phyloP scores from a whole-genome alignment of 2,888 invertebrate genomes.

The Athalia rosae region DNA sequence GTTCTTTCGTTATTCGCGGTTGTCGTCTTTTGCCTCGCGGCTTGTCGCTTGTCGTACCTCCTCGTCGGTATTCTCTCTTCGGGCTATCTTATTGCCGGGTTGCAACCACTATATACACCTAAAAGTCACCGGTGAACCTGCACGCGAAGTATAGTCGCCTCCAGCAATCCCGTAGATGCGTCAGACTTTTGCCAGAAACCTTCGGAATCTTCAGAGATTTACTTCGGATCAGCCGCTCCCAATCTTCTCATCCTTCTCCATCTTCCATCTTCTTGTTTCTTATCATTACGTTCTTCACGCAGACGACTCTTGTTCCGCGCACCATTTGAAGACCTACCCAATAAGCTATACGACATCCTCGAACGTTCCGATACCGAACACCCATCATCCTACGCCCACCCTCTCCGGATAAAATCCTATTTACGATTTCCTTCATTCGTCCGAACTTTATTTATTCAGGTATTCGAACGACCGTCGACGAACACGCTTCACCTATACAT shows the following conservation, averaged over 20 bases:
- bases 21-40: constrained; percentile 7
- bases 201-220: background rate
- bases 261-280: background rate
- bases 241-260: background rate
- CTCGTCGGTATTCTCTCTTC: background rate
- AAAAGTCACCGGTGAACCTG: constrained; percentile 14
- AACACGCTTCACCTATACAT: background rate
- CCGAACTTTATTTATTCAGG: background rate
- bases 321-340: constrained; percentile 69
- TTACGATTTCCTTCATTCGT: constrained; percentile 53
- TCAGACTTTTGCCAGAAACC: constrained; percentile 8
- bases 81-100: constrained; percentile 35
- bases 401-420: constrained; percentile 50
- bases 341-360: constrained; percentile 62
- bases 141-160: background rate
- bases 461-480: background rate
- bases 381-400: constrained; percentile 61
- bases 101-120: background rate
- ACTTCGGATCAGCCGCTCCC: no score
- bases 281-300: background rate
- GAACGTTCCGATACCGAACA: constrained; percentile 62
- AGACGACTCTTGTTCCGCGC: constrained; percentile 63
- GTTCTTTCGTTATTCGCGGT: background rate
- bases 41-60: constrained; percentile 34
- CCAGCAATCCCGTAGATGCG: no score